Conservation (phyloP, 1,140 invertebrate species). For the Cherax quadricarinatus region DNA sequence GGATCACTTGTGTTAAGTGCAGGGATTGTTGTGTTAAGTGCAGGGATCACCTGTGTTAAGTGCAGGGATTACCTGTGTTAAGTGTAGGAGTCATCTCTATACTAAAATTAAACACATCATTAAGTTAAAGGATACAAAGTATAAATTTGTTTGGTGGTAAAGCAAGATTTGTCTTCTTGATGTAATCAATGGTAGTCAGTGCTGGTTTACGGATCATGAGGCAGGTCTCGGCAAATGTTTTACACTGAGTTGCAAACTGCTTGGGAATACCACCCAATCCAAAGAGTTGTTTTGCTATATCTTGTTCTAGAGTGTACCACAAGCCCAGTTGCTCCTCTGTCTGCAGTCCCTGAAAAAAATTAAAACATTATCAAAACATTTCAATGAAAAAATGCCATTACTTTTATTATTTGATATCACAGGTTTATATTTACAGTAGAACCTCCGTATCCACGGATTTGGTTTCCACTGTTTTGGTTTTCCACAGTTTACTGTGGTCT, state of each 20-base stretch:
- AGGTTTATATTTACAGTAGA: too few species aligned
- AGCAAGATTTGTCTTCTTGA: slow-evolving; percentile 24
- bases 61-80: too few species aligned
- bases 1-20: too few species aligned
- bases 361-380: too few species aligned
- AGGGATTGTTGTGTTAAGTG: too few species aligned
- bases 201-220: slow-evolving; percentile 50
- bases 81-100: too few species aligned
- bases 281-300: slow-evolving; percentile 32
- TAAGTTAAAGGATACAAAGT: slow-evolving; percentile 48
- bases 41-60: too few species aligned
- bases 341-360: slow-evolving; percentile 23
- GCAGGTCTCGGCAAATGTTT: slow-evolving; percentile 44
- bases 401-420: background rate
- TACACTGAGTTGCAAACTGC: slow-evolving; percentile 1
- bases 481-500: too few species aligned
- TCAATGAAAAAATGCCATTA: background rate
- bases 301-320: slow-evolving; percentile 47
- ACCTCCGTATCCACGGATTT: too few species aligned
- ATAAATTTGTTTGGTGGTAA: slow-evolving; percentile 56
- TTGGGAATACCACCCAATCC: slow-evolving; percentile 20
- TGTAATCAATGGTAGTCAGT: slow-evolving; percentile 26
- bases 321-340: slow-evolving; percentile 48
- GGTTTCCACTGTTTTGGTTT: too few species aligned
- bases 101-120: too few species aligned